phyloP scores from a whole-genome alignment of 2,113 vertebrate species.

The Prionailurus bengalensis region DNA sequence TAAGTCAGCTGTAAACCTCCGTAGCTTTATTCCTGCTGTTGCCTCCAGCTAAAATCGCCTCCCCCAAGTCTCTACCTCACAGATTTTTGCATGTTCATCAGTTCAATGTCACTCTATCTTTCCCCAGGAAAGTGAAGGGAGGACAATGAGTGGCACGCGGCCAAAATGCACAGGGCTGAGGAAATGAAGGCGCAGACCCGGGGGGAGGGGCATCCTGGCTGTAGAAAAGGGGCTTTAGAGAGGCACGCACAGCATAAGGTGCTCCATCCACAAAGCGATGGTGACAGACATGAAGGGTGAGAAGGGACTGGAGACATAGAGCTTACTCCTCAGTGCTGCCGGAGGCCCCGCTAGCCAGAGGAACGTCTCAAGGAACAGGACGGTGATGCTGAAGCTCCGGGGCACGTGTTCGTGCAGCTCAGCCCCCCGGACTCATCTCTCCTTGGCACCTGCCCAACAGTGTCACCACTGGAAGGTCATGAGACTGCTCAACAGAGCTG shows the following conservation, averaged over 20 bases:
- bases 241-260: background rate
- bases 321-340: background rate
- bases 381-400: background rate
- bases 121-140: background rate
- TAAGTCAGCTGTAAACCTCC: background rate
- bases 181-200: background rate
- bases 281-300: background rate
- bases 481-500: background rate
- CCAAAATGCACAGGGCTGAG: no score
- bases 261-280: background rate
- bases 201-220: background rate
- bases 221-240: background rate
- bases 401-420: rapidly evolving
- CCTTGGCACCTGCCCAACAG: background rate
- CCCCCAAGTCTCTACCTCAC: background rate
- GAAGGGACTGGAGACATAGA: background rate
- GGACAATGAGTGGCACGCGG: background rate
- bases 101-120: background rate
- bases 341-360: background rate
- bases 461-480: background rate
- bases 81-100: background rate
- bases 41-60: no score
- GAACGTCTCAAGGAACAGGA: background rate
- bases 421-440: background rate
- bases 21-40: background rate